phyloP scores from a whole-genome alignment of 1,140 invertebrate genomes.

The Aphelenchoides fujianensis region DNA sequence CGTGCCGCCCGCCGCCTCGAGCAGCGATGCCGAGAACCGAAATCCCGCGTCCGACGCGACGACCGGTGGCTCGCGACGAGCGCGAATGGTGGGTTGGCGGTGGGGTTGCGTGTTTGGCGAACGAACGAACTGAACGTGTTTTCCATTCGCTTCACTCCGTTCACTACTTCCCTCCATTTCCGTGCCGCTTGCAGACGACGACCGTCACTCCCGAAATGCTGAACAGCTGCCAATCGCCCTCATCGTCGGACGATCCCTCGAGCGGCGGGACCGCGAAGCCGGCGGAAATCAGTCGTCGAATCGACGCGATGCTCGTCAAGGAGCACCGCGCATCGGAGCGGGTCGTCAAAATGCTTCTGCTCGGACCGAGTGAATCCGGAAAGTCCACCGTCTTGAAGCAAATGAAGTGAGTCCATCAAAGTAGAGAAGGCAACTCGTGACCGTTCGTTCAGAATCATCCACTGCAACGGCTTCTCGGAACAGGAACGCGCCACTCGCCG shows the following conservation, averaged over 20 bases:
- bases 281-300: conserved; percentile 42
- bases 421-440: no score
- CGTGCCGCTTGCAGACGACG: neutral
- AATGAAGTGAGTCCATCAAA: conserved; percentile 55
- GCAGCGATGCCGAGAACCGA: no score
- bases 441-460: conserved; percentile 43
- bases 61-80: no score
- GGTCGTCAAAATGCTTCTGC: conserved; percentile 49
- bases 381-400: conserved; percentile 65
- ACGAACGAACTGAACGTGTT: no score
- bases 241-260: neutral
- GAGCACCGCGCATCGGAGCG: conserved; percentile 49
- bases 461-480: conserved; percentile 46
- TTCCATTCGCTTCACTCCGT: no score
- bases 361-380: conserved; percentile 63
- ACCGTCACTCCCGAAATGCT: neutral
- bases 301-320: conserved; percentile 55
- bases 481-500: conserved; percentile 59
- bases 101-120: no score
- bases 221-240: neutral
- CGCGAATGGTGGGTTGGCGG: no score
- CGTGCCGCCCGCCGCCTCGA: no score
- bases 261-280: neutral
- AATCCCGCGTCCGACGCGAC: no score
- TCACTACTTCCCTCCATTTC: no score